Evolutionary conservation across 2,797 vertebrate species (phyloP).

Genomic region (Hypotaenidia okinawae): DNA sequence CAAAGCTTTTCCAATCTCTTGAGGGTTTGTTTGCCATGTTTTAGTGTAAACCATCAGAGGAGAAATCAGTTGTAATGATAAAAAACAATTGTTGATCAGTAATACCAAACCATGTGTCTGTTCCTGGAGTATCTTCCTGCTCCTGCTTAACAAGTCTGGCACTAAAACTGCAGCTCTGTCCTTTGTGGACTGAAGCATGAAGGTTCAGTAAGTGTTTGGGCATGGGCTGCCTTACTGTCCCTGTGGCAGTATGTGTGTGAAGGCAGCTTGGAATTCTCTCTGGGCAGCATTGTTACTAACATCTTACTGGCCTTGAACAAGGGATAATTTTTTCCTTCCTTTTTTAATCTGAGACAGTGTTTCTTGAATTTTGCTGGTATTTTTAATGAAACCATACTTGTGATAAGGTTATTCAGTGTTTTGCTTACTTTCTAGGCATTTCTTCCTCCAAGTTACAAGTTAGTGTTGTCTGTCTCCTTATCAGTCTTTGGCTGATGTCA

Average conservation of each 20-base stretch:
- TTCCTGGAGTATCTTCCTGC: not conserved
- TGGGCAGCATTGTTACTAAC: not conserved
- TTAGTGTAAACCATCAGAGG: not conserved
- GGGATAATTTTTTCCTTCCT: not conserved
- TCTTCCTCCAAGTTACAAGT: not conserved
- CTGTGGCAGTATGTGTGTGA: not conserved
- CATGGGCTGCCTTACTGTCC: not conserved
- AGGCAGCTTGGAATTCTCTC: not conserved
- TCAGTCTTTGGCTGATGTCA: not conserved
- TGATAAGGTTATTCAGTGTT: not conserved
- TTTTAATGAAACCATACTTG: not conserved
- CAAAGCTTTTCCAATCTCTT: not conserved
- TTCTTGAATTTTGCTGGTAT: not conserved
- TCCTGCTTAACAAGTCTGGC: not conserved
- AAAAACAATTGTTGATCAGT: not conserved
- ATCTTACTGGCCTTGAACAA: not conserved
- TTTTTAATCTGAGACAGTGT: not conserved
- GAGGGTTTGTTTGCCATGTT: not conserved
- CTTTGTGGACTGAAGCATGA: not conserved
- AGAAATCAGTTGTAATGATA: not conserved
- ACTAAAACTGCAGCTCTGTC: not conserved
- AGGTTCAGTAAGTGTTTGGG: not conserved
- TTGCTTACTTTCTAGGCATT: not conserved
- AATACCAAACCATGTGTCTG: not conserved
- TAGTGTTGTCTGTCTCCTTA: not conserved